These are phyloP conservation scores for Callospermophilus lateralis DNA, from an alignment of 2,113 vertebrate genomes.

Conservation along the genomic window DNA sequence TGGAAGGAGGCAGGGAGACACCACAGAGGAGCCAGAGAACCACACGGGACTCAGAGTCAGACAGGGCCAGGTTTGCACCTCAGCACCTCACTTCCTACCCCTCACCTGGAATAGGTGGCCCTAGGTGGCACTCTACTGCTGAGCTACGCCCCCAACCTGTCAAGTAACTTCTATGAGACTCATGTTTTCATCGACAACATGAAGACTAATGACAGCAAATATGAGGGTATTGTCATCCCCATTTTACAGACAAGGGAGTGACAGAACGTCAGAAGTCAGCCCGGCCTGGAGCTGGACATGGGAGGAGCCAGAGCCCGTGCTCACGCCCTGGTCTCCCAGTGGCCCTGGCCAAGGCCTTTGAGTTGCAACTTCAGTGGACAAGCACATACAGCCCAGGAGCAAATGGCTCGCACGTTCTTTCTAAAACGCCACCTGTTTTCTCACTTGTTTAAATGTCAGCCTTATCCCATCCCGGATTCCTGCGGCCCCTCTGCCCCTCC, in stretches of 20 bases:
- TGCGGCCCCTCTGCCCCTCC: too few relatives aligned
- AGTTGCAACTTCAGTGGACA: too few relatives aligned
- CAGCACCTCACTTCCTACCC: not conserved
- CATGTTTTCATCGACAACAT: not conserved
- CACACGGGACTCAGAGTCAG: not conserved
- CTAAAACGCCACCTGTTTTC: accelerated
- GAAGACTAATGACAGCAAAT: not conserved
- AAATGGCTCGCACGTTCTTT: accelerated
- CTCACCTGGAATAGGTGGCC: too few relatives aligned
- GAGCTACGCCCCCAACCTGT: too few relatives aligned
- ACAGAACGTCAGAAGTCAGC: too few relatives aligned
- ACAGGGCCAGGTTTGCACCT: not conserved
- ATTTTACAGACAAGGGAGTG: not conserved
- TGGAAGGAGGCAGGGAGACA: too few relatives aligned
- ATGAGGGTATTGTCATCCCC: accelerated
- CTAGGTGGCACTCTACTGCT: too few relatives aligned
- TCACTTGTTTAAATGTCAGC: not conserved
- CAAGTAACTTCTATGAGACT: not conserved
- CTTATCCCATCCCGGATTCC: accelerated
- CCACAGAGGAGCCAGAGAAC: accelerated
- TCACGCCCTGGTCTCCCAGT: too few relatives aligned
- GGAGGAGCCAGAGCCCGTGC: too few relatives aligned
- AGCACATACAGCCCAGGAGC: accelerated
- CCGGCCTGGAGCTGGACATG: not conserved
- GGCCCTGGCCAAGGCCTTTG: too few relatives aligned